phyloP scores from a whole-genome alignment of 1,140 invertebrate genomes.

The Procambarus clarkii region DNA sequence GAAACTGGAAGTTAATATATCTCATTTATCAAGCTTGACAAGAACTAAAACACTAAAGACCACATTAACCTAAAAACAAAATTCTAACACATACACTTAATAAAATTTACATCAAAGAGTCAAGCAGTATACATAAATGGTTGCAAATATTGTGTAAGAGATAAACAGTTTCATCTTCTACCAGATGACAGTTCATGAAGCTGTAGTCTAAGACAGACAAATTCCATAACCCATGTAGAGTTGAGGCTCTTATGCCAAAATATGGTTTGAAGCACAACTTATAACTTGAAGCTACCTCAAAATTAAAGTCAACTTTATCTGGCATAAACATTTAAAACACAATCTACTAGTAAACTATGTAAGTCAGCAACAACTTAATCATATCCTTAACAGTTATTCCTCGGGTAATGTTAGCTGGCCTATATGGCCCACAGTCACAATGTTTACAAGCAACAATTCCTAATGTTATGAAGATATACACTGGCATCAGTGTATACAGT shows the following conservation, averaged over 20 bases:
- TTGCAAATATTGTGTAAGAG: neutral
- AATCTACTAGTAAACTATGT: slow-evolving; percentile 12
- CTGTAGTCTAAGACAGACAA: neutral
- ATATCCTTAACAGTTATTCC: neutral
- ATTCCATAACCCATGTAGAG: neutral
- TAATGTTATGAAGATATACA: neutral
- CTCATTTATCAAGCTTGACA: neutral
- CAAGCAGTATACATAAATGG: neutral
- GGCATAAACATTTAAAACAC: slow-evolving; percentile 18
- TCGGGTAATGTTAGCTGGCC: neutral
- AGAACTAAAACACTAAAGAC: neutral
- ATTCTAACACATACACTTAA: neutral
- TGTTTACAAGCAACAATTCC: slow-evolving; percentile 8
- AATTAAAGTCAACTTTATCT: neutral
- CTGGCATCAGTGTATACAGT: neutral
- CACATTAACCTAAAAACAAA: neutral
- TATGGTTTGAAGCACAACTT: neutral
- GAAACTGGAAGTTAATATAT: neutral
- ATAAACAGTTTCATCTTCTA: neutral
- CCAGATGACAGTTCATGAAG: neutral
- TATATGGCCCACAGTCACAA: neutral
- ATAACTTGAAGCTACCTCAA: neutral
- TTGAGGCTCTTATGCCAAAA: neutral
- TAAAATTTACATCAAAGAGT: neutral
- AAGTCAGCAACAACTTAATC: slow-evolving; percentile 14